Base-by-base conservation (phyloP, 2,113 vertebrate species). In the Corydoras sp. region DNA sequence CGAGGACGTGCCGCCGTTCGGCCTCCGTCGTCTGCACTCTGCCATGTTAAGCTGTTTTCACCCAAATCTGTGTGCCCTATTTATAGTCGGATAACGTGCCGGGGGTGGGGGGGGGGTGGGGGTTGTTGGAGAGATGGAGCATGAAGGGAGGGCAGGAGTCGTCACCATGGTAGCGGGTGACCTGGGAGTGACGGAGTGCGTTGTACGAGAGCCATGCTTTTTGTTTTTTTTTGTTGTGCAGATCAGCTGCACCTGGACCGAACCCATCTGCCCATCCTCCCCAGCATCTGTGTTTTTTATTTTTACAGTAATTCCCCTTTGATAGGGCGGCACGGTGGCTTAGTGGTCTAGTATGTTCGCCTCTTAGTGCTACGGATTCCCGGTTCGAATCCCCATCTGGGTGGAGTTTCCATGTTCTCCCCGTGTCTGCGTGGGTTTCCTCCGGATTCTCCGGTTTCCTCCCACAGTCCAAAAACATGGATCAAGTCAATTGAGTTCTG, bases 81-180 rank as follows among this genome's bases (percentile, higher is more conserved):
- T 89, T 86, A 86, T 75, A 81, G 77, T 60, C 76, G 90, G 89
- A 89, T 91, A 89, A 84, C 79, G 65, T 79, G 70, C 68, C 56
- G 74, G 64, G 72, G 78, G 74, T 5, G 0, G 0, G 58, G 79
- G 58, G 51, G 8, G 0, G 0, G 58, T 78, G 58, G 51, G 8
- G 50, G 62, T 14, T 65, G 14, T 76, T 72, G 79, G 76, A 0
- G 60, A 76, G 43, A 66, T 0, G 32, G 74, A 56, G 35, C 15
- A 1, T 51, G 14, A 56, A 56, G 14, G 32, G 60, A 49, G 68
- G 65, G 74, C 62, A 82, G 81, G 77, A 83, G 82, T 74, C 80
- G 88, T 90, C 87, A 78, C 87, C 84, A 88, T 90, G 77, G 88
- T 82, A 89, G 88, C 87, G 11, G 75, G 73, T 79, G 77, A 59